Evolutionary conservation across 2,113 vertebrate genomes (phyloP), one percentile per base, ranked within the genome.

Genomic region (Daubentonia madagascariensis): DNA sequence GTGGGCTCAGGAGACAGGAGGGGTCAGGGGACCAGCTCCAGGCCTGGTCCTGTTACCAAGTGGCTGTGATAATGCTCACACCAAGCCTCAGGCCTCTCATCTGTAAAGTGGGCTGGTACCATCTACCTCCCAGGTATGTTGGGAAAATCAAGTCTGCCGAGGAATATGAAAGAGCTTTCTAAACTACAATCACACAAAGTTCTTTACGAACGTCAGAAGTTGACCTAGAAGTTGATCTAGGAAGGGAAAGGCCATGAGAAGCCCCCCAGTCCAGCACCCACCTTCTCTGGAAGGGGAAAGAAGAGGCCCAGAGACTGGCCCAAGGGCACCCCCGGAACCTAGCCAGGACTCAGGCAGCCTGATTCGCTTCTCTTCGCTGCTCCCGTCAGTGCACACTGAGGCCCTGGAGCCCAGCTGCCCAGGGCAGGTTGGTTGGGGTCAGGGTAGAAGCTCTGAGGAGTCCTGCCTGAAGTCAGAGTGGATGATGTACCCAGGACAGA

Each of bases 341-440:
- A 28, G 13, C 79, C 68, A 0, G 17, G 30, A 48, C 40, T 76
- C 50, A 13, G 5, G 40, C 30, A 57, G 68, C 48, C n/a, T 40
- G 67, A 23, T 30, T 76, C 37, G 5, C 57, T 61, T 87, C 37
- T 43, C 17, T 6, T 30, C 0, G 0, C 43, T 35, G 23, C 67
- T 72, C 32, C 20, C 8, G 6, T 11, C 3, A 0, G 18, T 40
- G 61, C 45, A 45, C 18, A 0, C 12, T 5, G 23, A 0, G 8
- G 20, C 43, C 61, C 54, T 4, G 0, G 11, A 0, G 0, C 32
- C 50, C 59, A 23, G 35, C 25, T 23, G 11, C 48, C 48, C 45
- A n/a, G 16, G 9, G 11, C 48, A 6, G 11, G 8, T 17, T 7
- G 8, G 25, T 1, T 25, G 6, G 20, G 13, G 35, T 8, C 40